Evolutionary conservation across 2,113 vertebrate species (phyloP), one percentile per base, ranked within the genome.

Genomic region (Charina bottae): DNA sequence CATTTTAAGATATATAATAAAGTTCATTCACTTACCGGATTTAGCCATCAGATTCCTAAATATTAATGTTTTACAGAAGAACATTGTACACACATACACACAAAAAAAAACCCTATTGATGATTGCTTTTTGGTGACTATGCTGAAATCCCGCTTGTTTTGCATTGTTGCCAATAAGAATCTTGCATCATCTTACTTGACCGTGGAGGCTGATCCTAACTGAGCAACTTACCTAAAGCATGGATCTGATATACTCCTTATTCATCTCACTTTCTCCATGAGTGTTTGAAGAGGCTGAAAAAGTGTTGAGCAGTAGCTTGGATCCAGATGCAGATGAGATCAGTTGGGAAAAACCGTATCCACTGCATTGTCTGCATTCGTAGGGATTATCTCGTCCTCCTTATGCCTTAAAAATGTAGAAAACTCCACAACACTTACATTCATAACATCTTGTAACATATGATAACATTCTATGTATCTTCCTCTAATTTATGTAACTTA

Each of bases 11-110:
- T 78, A 78, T n/a, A n/a, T n/a, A n/a, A n/a, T 89, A 89, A 72
- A 72, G 64, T 78, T 68, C n/a, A 37, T 54, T 37, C 19, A 37
- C 53, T 37, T 54, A 37, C 62, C 54, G 26, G 49, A 72, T 72
- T 33, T 26, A 37, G 62, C 28, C 88, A 89, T 78, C 49, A 78
- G 23, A 68, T 78, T 55, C 54, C 54, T 89, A 89, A 89, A 53
- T 68, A 89, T 89, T 64, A 89, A 78, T 89, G 88, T 59, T 72
- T 89, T 55, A 55, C 54, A 33, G 28, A 23, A 55, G 64, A 89
- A 19, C 28, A 89, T 54, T 72, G n/a, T 55, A 89, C 54, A 19
- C 46, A 21, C 54, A 19, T 28, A 21, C 42, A 42, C 42, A 42
- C 42, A 42, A 42, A 42, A 42, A 42, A 2, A 2, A 2, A 2